A percentile compares a stretch with the other conserved stretches of the same genome.
These are phyloP conservation scores for Apis florea DNA, from an alignment of 1,140 invertebrate genomes.

Conservation along the genomic window DNA sequence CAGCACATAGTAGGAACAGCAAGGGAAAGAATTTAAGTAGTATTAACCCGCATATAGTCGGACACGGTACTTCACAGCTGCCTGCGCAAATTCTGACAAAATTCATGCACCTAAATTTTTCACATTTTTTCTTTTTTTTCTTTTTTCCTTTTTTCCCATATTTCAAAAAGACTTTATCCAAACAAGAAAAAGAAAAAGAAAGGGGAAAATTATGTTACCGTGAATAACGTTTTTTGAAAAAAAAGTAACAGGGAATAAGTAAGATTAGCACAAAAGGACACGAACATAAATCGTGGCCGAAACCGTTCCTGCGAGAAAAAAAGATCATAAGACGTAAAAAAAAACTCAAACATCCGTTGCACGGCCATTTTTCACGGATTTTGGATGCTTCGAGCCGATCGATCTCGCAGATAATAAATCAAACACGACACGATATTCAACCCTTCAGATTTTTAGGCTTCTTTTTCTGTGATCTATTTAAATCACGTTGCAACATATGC, in stretches of 20 bases:
- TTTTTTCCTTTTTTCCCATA: no score
- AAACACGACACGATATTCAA: neutral
- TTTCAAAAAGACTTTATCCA: no score
- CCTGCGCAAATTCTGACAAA: neutral
- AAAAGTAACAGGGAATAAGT: neutral
- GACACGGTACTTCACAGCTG: neutral
- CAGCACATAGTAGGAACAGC: neutral
- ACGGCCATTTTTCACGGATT: neutral
- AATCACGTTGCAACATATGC: no score
- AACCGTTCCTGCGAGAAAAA: neutral
- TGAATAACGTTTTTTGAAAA: neutral
- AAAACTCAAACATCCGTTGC: neutral
- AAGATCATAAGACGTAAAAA: neutral
- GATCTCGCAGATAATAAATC: slow-evolving; percentile 5
- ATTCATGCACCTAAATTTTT: neutral
- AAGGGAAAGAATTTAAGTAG: neutral
- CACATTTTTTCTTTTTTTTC: no score
- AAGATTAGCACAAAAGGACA: neutral
- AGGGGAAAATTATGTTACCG: neutral
- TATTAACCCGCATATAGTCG: neutral
- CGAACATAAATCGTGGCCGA: neutral
- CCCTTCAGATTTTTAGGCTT: no score
- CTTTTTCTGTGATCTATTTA: no score
- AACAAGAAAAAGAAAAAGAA: neutral
- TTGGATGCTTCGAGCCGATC: slow-evolving; percentile 3